These are phyloP conservation scores for Dasypogon diadema DNA, from an alignment of 2,888 invertebrate genomes.

Conservation along the genomic window DNA sequence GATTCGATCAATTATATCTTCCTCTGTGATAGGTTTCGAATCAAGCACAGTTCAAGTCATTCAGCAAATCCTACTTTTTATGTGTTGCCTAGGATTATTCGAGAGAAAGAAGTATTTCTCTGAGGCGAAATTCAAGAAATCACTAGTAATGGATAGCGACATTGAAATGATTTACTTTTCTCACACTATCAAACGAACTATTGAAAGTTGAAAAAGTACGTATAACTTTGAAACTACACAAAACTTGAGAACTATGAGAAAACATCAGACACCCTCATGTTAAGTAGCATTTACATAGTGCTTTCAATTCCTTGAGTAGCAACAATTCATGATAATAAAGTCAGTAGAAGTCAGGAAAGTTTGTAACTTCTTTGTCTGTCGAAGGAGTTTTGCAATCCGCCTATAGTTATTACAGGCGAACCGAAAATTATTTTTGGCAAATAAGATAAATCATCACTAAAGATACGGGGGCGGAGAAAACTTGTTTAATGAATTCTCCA, in stretches of 20 bases:
- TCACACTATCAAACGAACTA: slow-evolving; percentile 3
- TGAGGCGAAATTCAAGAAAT: too few relatives aligned
- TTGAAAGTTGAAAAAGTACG: slow-evolving; percentile 26
- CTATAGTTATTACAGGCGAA: slow-evolving; percentile 21
- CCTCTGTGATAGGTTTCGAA: too few relatives aligned
- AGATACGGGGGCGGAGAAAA: background rate
- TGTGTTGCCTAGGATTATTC: too few relatives aligned
- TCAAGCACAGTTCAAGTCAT: too few relatives aligned
- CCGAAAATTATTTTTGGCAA: slow-evolving; percentile 29
- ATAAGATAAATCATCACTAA: slow-evolving; percentile 28
- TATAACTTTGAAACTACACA: slow-evolving; percentile 8
- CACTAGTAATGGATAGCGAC: slow-evolving; percentile 1
- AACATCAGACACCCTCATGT: background rate
- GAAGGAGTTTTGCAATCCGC: slow-evolving; percentile 32
- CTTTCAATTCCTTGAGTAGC: background rate
- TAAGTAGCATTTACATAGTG: background rate
- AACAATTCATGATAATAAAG: slow-evolving; percentile 20
- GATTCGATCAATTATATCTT: too few relatives aligned
- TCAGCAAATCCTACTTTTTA: too few relatives aligned
- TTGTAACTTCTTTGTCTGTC: slow-evolving; percentile 18
- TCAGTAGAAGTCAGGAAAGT: slow-evolving; percentile 2
- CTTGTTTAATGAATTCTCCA: slow-evolving; percentile 48
- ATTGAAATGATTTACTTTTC: slow-evolving; percentile 19
- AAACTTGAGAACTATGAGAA: slow-evolving; percentile 3
- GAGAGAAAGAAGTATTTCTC: too few relatives aligned